These are phyloP conservation scores for Peromyscus polionotus DNA, from an alignment of 2,113 vertebrate species.

Conservation along the genomic window DNA sequence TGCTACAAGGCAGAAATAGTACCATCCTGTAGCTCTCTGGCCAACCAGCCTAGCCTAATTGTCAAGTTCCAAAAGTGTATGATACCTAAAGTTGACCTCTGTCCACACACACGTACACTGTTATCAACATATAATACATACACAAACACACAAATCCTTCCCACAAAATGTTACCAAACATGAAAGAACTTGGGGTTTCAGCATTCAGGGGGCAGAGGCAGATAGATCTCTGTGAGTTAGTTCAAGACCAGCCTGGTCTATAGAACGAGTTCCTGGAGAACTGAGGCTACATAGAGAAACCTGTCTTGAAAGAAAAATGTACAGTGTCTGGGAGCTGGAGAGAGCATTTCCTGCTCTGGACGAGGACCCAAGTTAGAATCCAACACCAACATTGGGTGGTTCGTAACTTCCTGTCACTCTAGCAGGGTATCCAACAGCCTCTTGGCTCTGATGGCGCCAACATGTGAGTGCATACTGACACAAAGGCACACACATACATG, in stretches of 20 bases:
- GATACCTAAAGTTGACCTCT: background rate
- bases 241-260: background rate
- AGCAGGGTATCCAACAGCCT: background rate
- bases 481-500: background rate
- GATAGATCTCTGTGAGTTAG: background rate
- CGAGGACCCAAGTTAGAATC: too few species aligned
- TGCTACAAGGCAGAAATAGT: too few species aligned
- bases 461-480: background rate
- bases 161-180: slow-evolving; percentile 20
- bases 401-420: background rate
- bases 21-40: background rate
- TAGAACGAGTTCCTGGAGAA: background rate
- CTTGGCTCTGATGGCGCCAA: background rate
- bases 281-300: background rate
- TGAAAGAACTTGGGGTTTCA: background rate
- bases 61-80: background rate
- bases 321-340: background rate
- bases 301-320: background rate
- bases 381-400: too few species aligned
- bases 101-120: too few species aligned
- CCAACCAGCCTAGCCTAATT: background rate
- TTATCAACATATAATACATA: background rate
- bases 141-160: background rate
- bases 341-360: background rate
- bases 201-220: background rate